Conservation (phyloP, 2,797 vertebrate species). For the Helarctos malayanus region DNA sequence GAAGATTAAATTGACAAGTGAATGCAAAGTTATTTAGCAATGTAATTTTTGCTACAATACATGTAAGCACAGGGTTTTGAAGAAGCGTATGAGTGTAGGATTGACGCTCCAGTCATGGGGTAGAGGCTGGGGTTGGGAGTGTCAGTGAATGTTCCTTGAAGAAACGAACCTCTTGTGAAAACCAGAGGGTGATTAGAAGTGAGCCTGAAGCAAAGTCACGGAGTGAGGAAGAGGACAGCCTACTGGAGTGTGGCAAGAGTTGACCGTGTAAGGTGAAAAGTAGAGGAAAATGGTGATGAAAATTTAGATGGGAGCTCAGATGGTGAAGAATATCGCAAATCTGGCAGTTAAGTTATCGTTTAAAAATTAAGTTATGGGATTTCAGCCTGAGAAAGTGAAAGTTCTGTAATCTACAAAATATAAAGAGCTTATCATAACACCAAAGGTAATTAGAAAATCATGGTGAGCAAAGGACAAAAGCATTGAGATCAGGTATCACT, state of each 20-base stretch:
- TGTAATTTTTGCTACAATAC: background rate
- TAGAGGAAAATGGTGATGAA: background rate
- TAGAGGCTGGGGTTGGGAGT: background rate
- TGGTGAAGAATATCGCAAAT: background rate
- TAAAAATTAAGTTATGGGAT: background rate
- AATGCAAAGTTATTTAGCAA: background rate
- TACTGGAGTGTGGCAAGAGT: background rate
- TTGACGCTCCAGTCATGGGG: background rate
- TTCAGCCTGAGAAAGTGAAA: background rate
- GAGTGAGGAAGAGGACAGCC: background rate
- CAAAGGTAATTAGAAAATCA: background rate
- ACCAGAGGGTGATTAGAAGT: background rate
- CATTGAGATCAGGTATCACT: background rate
- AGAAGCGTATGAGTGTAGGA: background rate
- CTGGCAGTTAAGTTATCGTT: background rate
- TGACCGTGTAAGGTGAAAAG: accelerated
- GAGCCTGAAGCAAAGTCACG: background rate
- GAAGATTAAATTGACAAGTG: background rate
- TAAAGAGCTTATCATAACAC: background rate
- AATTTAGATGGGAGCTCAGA: background rate
- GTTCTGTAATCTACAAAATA: background rate
- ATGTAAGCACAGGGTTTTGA: background rate
- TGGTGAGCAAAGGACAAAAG: background rate
- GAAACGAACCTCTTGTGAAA: background rate
- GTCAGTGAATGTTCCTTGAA: background rate